phyloP scores from a whole-genome alignment of 2,888 invertebrate species.

The Ormyrus labotus region DNA sequence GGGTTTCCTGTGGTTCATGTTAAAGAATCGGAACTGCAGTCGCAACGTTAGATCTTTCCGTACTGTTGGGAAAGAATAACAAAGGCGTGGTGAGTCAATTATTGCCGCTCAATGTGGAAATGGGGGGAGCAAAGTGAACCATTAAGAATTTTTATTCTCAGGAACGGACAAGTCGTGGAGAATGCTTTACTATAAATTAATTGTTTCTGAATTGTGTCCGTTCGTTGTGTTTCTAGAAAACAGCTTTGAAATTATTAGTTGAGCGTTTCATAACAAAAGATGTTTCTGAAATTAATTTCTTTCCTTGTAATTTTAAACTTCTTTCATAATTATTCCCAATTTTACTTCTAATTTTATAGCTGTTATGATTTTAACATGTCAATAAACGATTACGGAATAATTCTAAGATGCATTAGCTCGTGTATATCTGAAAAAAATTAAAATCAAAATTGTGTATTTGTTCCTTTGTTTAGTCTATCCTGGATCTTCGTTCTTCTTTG shows the following conservation, averaged over 20 bases:
- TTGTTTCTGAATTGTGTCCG: neutral
- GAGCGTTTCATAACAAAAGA: too few relatives aligned
- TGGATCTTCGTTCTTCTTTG: neutral
- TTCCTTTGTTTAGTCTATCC: too few relatives aligned
- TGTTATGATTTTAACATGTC: neutral
- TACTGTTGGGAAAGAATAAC: conserved; percentile 85
- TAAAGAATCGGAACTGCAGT: conserved; percentile 97
- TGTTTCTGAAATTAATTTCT: too few relatives aligned
- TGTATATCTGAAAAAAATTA: conserved; percentile 27
- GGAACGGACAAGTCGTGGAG: neutral
- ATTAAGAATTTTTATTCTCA: conserved; percentile 15
- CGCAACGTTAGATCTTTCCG: conserved; percentile 97
- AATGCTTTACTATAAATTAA: conserved; percentile 26
- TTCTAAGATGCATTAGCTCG: neutral
- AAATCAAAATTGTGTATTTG: neutral
- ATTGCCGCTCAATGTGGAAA: too few relatives aligned
- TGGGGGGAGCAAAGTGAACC: too few relatives aligned
- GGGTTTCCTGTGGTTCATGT: conserved; percentile 91
- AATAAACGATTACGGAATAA: too few relatives aligned
- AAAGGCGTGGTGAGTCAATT: conserved; percentile 64
- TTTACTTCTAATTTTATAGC: neutral
- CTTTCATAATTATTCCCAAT: neutral
- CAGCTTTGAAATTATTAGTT: conserved; percentile 9
- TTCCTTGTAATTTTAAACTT: too few relatives aligned
- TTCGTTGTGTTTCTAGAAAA: neutral